Evolutionary conservation across 1,140 invertebrate species (phyloP), one percentile per base, ranked within the genome.

Genomic region (Macrosteles quadrilineatus): DNA sequence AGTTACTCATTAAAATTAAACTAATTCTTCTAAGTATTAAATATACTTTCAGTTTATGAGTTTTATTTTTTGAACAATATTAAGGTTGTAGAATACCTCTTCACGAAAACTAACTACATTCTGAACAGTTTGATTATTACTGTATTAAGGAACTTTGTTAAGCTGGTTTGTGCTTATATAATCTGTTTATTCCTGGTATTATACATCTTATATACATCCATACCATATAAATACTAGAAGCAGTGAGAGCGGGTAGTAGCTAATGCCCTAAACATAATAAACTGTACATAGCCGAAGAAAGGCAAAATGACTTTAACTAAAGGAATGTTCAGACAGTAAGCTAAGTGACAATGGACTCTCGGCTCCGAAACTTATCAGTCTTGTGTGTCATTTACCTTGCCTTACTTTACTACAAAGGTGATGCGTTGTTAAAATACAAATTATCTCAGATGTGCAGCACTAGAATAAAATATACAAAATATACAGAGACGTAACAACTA

Each of bases 391-490:
- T 12, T 27, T 59, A 59, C 23, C 55, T 21, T 9, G 3, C 23
- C 55, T 53, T 53, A 53, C 47, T 17, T 59, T 29, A 27, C 55
- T 59, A 59, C 32, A 6, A 36, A 14, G 32, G 32, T n/a, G 23
- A 25, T 29, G 55, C 55, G 27, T 59, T 59, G 55, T 21, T 36
- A 59, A 29, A 59, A 9, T 59, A 59, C 47, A 59, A 59, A 59
- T 59, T 14, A 30, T 4, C 21, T 59, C 21, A 30, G 21, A 36
- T 4, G 32, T 36, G 32, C 32, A 27, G 27, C 12, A 29, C 12
- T 59, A 59, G 4, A 23, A 59, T 59, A 59, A 59, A 59, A 59
- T 59, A 29, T 59, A 59, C 55, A 59, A 59, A 25, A 59, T 59
- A 59, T 59, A 59, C 47, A 50, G 3, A 50, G 32, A 36, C 32